Base-by-base conservation (phyloP, 1,140 invertebrate genomes). In the Limonius californicus region DNA sequence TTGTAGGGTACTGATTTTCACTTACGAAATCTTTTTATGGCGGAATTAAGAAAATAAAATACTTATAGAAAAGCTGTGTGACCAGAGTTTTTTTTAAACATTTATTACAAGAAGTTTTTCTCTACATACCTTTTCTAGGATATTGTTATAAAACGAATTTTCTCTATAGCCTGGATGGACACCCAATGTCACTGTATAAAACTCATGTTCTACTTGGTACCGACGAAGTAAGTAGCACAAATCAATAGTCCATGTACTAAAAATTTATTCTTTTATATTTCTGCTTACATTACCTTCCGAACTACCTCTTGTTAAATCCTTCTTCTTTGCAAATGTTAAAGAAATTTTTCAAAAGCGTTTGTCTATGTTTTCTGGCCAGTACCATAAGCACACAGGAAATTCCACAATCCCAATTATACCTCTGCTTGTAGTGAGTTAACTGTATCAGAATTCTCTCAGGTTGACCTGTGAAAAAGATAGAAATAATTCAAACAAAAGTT, bases 241-340 rank as follows among this genome's bases (percentile, higher is more conserved):
- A 77, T 91, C 89, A 62, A 90, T 89, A 27, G 87, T 90, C 89
- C 89, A 91, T 1, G 89, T 90, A 68, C 85, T 88, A 70, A 20
- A 77, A 72, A 67, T 16, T 1, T 16, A 6, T 12, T 12, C 8
- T 12, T 2, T 39, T 39, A 9, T 2, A 39, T 11, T 14, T 12
- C n/a, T 55, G 21, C 50, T 8, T 7, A 4, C 14, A 54, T 8
- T 54, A 6, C 14, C 11, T 4, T 54, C 16, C 7, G 3, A 14
- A 50, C 2, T 67, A 80, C 80, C 80, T 82, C 61, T 82, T 81
- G 9, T 81, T 77, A 66, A 88, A 87, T 0, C 83, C 85, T 72
- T 87, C 86, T 54, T 83, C 82, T 54, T 76, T 72, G 63, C 85
- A 87, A 58, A 88, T 80, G 27, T 70, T 62, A 6, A 78, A 70